Evolutionary conservation across 2,888 invertebrate genomes (phyloP), one percentile per base, ranked within the genome.

Genomic region (Lasioglossum lativentre): DNA sequence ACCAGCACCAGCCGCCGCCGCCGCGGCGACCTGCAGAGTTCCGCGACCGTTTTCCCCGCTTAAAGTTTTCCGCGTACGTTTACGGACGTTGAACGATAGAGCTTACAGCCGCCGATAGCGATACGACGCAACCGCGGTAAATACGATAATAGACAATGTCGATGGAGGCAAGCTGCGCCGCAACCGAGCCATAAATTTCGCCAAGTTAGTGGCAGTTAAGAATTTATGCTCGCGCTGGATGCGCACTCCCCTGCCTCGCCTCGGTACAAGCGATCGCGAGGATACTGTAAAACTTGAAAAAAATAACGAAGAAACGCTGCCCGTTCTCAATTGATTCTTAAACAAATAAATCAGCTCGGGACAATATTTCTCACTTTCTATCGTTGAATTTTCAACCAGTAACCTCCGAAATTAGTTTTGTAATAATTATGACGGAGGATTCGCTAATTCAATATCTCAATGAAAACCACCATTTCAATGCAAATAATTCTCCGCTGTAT

Each of bases 131-230:
- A 78, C 74, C 78, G 34, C 80, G 84, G 78, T 80, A 88, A 85
- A 87, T 83, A 85, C 83, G 88, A 85, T 85, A 88, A 85, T 85
- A 89, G 86, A 85, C 88, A 88, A 82, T 82, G 81, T 63, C 76
- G 79, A 74, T 27, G 16, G 79, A 71, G 19, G 68, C 79, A 52
- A 68, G 59, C 68, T 63, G 34, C 66, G 52, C 75, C 47, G 40
- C 66, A 38, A 45, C 42, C 45, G 66, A 16, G 70, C 63, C 76
- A 83, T 89, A 89, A 89, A 88, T 87, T 89, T 77, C 56, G n/a
- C 59, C 66, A 73, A 79, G 75, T 89, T 89, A 88, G 72, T 75
- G 83, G 72, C 78, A 84, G 83, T 88, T 85, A 82, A 85, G 87
- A 87, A 85, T 88, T 87, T 84, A 85, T 80, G 71, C 34, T n/a